phyloP scores from a whole-genome alignment of 2,888 invertebrate species.

The Drosophila austrosaltans region DNA sequence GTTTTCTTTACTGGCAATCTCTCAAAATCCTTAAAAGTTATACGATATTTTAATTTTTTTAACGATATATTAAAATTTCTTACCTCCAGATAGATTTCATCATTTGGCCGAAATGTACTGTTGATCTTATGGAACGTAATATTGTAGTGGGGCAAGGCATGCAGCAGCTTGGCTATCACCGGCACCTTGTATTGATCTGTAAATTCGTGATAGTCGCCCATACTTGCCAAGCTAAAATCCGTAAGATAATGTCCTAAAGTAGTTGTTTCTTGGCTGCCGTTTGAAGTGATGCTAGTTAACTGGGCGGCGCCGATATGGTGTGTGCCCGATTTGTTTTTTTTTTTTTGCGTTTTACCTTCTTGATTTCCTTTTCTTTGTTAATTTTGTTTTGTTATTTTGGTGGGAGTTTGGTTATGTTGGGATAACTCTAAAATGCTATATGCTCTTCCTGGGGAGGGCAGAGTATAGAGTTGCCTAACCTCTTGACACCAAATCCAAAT shows the following conservation, averaged over 20 bases:
- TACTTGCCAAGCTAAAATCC: conserved; percentile 39
- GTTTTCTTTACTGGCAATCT: no score
- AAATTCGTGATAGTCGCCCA: conserved; percentile 83
- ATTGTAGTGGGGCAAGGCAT: conserved; percentile 95
- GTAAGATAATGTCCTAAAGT: not conserved
- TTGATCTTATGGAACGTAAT: conserved; percentile 95
- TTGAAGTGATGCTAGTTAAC: not conserved
- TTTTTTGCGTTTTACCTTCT: conserved; percentile 20
- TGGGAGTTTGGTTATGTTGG: conserved; percentile 8
- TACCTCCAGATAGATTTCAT: conserved; percentile 95
- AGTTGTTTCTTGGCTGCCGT: conserved; percentile 20
- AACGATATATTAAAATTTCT: conserved; percentile 45
- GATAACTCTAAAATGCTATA: conserved; percentile 43
- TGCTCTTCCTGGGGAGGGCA: conserved; percentile 53
- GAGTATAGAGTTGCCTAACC: conserved; percentile 69
- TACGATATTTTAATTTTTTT: no score
- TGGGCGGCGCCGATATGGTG: not conserved
- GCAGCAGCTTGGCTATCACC: conserved; percentile 93
- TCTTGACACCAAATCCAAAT: conserved; percentile 74
- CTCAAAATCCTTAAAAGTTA: no score
- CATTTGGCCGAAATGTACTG: conserved; percentile 94
- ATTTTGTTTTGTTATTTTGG: conserved; percentile 8
- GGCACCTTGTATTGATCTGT: conserved; percentile 93
- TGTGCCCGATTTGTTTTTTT: conserved; percentile 20
- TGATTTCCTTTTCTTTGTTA: conserved; percentile 19